Base-by-base conservation (phyloP, 2,113 vertebrate species). In the Perca fluviatilis region DNA sequence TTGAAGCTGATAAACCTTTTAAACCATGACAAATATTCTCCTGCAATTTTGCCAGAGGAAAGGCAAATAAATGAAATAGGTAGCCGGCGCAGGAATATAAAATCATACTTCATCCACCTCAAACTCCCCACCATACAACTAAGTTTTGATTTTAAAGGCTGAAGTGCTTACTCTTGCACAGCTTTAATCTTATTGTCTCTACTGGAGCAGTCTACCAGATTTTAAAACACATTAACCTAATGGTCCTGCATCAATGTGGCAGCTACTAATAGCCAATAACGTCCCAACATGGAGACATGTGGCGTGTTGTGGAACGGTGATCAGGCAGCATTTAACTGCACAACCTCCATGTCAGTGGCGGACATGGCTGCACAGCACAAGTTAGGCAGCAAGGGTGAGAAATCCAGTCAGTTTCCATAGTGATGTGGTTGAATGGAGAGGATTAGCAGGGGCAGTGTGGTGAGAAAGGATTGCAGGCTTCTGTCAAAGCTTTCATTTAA, bases 341-440 rank as follows among this genome's bases (percentile, higher is more conserved):
- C 84, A 88, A 73, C 88, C 90, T 88, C 73, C 56, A 57, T 91
- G 89, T 90, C 85, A 87, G 85, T 19, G 80, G 65, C 61, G 21
- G 85, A 90, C 88, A 82, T 72, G 86, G 82, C 88, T 83, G 82
- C 69, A 74, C 89, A 92, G 93, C 91, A 91, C 88, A 88, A 90
- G 91, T 93, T 93, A 77, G 88, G 80, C 85, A 66, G 90, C 85
- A 85, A 90, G 90, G 91, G 90, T 91, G 86, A 94, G 82, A 90
- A 88, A 88, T 90, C 80, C 86, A 92, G 89, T 92, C 94, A 90
- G 95, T 96, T 96, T 96, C 95, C 95, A 96, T 95, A 96, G 95
- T 93, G 94, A 96, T 92, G 90, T 63, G 84, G 90, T 83, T 90
- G 93, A 94, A 94, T 91, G 87, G 89, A 89, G 85, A 86, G 91